Percentiles rank a stretch among this genome's conserved stretches.
Conservation (phyloP, 1,140 invertebrate genomes). For the Leucophenga varia region DNA sequence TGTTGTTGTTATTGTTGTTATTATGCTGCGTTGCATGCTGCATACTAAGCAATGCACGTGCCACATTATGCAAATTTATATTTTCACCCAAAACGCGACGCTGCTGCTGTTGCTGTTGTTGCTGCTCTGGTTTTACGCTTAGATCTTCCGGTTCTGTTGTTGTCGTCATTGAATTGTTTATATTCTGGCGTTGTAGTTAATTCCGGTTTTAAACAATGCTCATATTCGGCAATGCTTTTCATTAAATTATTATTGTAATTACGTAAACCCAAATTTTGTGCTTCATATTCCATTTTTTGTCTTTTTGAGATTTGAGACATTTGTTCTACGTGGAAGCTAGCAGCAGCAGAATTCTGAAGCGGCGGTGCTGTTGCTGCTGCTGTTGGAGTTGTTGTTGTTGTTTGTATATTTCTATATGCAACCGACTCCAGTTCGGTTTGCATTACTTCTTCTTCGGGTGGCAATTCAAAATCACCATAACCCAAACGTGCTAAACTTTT, state of each 20-base stretch:
- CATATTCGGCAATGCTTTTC: conserved; percentile 50
- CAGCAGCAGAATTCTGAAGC: background rate
- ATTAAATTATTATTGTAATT: conserved; percentile 50
- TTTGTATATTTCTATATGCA: background rate
- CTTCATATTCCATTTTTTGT: conserved; percentile 1
- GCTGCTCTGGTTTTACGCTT: conserved; percentile 15
- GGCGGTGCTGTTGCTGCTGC: conserved; percentile 1
- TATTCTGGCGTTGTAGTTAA: background rate
- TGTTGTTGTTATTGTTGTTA: conserved; percentile 3
- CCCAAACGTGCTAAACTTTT: conserved; percentile 43
- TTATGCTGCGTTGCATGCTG: conserved; percentile 28
- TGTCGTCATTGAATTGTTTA: background rate
- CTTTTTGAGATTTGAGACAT: no score
- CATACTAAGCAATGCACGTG: conserved; percentile 44
- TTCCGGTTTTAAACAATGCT: conserved; percentile 36
- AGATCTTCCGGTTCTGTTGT: conserved; percentile 40
- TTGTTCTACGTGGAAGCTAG: conserved; percentile 20
- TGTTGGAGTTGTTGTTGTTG: conserved; percentile 15
- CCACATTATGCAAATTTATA: conserved; percentile 47
- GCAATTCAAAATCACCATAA: conserved; percentile 48
- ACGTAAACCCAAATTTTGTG: conserved; percentile 18
- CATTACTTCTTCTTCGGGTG: conserved; percentile 38
- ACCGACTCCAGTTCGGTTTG: conserved; percentile 16
- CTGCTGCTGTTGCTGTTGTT: background rate
- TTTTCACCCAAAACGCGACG: conserved; percentile 41